Conservation (phyloP, 2,113 vertebrate species). For the Psephotus haematonotus region DNA sequence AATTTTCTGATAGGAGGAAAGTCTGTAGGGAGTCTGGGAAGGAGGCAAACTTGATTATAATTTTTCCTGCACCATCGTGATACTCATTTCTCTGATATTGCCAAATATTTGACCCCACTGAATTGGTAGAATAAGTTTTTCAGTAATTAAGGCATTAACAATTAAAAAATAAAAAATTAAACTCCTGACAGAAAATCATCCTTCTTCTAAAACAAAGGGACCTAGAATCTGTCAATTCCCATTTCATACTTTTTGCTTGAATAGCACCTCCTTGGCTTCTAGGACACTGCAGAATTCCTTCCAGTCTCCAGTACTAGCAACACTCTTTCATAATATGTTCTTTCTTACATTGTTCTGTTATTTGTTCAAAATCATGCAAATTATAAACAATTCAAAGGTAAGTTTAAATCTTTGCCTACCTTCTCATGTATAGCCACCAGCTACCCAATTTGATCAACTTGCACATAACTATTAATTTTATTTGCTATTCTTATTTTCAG, state of each 20-base stretch:
- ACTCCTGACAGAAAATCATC: not conserved
- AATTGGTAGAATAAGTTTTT: not conserved
- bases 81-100: not conserved
- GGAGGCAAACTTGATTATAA: accelerated
- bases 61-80: not conserved
- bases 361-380: not conserved
- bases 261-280: not conserved
- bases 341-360: not conserved
- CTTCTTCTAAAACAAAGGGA: not conserved
- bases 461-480: not conserved
- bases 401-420: not conserved
- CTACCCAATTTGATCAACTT: not conserved
- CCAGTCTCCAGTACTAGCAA: not conserved
- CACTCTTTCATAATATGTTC: not conserved
- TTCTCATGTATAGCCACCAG: not conserved
- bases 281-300: not conserved
- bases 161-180: not conserved
- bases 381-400: not conserved
- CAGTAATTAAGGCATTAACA: not conserved
- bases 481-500: not conserved
- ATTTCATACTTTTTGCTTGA: not conserved
- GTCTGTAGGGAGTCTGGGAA: not conserved
- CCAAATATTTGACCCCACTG: not conserved
- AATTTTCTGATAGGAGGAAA: not conserved
- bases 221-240: not conserved